These are phyloP conservation scores for Andinoacara biseriatus DNA, from an alignment of 2,113 vertebrate genomes.

Conservation along the genomic window DNA sequence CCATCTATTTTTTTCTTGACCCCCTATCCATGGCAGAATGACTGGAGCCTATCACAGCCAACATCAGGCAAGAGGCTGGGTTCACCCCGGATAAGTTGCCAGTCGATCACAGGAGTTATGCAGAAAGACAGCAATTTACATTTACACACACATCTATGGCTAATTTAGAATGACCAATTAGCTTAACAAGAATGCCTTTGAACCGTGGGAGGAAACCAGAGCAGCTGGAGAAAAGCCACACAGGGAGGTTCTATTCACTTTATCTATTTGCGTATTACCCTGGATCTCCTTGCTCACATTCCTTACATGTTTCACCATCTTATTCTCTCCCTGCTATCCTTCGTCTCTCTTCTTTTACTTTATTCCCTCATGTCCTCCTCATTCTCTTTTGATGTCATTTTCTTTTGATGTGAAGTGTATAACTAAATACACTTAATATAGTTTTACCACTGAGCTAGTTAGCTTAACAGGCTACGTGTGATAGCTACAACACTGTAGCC, in stretches of 20 bases:
- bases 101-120: not conserved
- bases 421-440: too few relatives aligned
- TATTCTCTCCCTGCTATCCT: not conserved
- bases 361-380: not conserved
- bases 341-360: too few relatives aligned
- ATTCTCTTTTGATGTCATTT: not conserved
- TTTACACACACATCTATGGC: not conserved
- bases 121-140: not conserved
- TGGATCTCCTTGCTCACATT: not conserved
- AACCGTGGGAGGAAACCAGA: not conserved
- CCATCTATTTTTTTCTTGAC: not conserved
- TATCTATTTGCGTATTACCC: not conserved
- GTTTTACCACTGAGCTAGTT: too few relatives aligned
- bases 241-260: not conserved
- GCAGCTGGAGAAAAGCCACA: not conserved
- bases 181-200: not conserved
- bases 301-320: not conserved
- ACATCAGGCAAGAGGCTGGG: not conserved
- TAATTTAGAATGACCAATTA: not conserved
- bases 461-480: too few relatives aligned
- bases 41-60: not conserved
- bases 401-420: not conserved
- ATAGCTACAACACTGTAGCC: not conserved
- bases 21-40: not conserved
- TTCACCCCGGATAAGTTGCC: not conserved